These are phyloP conservation scores for Hippopotamyrus pictus DNA, from an alignment of 2,797 vertebrate genomes.

Conservation along the genomic window DNA sequence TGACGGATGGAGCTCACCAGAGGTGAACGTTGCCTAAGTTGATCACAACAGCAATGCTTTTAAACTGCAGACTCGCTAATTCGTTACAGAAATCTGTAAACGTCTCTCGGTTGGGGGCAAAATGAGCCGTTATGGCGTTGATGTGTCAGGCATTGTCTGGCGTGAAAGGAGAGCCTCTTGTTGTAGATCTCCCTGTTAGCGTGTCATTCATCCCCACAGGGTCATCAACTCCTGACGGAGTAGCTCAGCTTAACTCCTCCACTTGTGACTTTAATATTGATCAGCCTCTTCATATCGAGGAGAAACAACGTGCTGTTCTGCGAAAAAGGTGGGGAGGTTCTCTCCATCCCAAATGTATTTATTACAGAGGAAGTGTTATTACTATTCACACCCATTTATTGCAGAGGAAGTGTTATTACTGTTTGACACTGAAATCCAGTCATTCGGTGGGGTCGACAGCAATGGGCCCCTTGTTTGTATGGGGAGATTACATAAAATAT, in stretches of 20 bases:
- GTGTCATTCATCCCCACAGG: neutral
- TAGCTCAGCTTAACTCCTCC: neutral
- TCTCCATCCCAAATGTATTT: neutral
- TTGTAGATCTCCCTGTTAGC: neutral
- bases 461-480: neutral
- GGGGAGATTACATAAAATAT: neutral
- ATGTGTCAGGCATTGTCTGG: neutral
- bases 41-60: neutral
- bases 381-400: neutral
- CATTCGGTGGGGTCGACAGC: neutral
- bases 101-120: neutral
- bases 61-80: neutral
- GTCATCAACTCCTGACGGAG: neutral
- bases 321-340: neutral
- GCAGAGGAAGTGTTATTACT: neutral
- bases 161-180: neutral
- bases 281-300: neutral
- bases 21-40: neutral
- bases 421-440: neutral
- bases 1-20: neutral
- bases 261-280: constrained; percentile 7
- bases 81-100: neutral
- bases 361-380: neutral
- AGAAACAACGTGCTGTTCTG: neutral
- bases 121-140: neutral